Conservation (phyloP, 2,113 vertebrate species). For the Microcebus ravelobensis region DNA sequence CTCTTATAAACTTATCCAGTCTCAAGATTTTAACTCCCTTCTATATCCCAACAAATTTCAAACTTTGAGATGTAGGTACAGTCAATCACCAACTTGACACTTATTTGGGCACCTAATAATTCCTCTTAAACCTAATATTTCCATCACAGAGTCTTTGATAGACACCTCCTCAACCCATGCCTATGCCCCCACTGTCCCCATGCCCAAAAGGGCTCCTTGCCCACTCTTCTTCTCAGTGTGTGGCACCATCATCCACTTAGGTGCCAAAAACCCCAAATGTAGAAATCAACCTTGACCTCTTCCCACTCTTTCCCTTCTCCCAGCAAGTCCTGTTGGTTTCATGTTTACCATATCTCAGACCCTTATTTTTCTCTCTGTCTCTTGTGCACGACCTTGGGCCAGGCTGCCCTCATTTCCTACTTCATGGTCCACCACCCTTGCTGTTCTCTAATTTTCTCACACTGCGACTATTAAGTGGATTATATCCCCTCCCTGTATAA, state of each 20-base stretch:
- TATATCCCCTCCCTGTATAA: background rate
- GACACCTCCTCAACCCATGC: background rate
- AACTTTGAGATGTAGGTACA: background rate
- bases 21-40: background rate
- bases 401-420: background rate
- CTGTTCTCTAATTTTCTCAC: background rate
- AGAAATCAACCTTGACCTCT: background rate
- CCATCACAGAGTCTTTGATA: background rate
- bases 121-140: background rate
- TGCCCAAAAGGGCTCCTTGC: background rate
- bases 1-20: background rate
- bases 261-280: background rate
- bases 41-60: background rate
- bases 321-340: background rate
- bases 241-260: background rate
- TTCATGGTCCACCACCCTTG: background rate
- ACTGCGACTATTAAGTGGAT: background rate
- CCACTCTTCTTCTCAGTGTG: background rate
- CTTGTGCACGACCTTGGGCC: background rate
- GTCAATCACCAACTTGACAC: background rate
- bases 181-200: background rate
- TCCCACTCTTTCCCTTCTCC: background rate
- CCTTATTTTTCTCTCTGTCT: background rate
- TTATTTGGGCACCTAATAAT: background rate
- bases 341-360: background rate